These are phyloP conservation scores for Salvelinus alpinus DNA, from an alignment of 2,113 vertebrate genomes.

Conservation along the genomic window DNA sequence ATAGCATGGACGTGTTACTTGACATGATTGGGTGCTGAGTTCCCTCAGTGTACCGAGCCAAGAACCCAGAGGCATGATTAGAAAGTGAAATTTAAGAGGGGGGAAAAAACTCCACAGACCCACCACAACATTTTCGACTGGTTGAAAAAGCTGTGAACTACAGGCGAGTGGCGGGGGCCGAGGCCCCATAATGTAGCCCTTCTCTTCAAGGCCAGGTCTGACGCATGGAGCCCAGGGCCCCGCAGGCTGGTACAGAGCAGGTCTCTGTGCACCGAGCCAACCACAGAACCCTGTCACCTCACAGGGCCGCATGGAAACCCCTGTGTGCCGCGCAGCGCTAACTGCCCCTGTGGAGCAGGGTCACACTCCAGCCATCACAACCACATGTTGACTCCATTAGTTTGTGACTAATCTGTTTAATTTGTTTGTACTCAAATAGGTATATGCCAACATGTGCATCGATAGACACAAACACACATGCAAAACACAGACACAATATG, in stretches of 20 bases:
- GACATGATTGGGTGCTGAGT: slow-evolving; percentile 52
- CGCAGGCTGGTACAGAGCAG: slow-evolving; percentile 58
- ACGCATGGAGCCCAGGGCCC: slow-evolving; percentile 62
- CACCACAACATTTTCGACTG: slow-evolving; percentile 55
- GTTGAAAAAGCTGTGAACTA: slow-evolving; percentile 62
- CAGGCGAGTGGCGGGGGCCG: slow-evolving; percentile 54
- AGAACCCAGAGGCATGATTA: slow-evolving; percentile 53
- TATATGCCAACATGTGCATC: slow-evolving; percentile 26
- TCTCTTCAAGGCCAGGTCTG: slow-evolving; percentile 67
- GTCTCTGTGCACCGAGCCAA: slow-evolving; percentile 65
- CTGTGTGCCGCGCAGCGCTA: slow-evolving; percentile 37
- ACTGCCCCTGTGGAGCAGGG: slow-evolving; percentile 22
- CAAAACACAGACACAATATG: background rate
- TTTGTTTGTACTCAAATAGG: slow-evolving; percentile 15
- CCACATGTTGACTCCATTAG: slow-evolving; percentile 41
- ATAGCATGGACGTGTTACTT: slow-evolving; percentile 55
- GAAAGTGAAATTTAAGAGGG: slow-evolving; percentile 29
- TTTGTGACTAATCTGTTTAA: slow-evolving; percentile 42
- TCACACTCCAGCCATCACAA: slow-evolving; percentile 30
- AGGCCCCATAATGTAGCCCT: slow-evolving; percentile 69
- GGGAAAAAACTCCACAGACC: slow-evolving; percentile 41
- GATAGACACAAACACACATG: background rate
- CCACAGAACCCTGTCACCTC: slow-evolving; percentile 68
- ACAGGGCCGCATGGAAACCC: slow-evolving; percentile 51
- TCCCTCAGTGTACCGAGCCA: slow-evolving; percentile 44